Evolutionary conservation across 1,140 invertebrate species (phyloP), one percentile per base, ranked within the genome.

Genomic region (Drosophila parvula): DNA sequence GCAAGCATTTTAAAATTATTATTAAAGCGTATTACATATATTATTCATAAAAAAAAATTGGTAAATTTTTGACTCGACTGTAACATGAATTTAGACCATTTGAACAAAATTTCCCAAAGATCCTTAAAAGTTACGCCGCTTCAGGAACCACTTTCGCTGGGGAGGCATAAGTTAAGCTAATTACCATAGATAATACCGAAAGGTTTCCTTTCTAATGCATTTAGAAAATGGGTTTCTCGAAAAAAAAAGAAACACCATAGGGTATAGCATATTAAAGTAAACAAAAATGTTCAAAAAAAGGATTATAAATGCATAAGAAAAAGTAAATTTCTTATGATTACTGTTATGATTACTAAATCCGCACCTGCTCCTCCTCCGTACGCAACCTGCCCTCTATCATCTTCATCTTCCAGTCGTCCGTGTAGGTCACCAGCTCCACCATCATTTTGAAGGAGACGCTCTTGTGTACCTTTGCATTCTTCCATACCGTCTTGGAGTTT

Each of bases 281-380:
- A n/a, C n/a, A n/a, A n/a, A n/a, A n/a, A n/a, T n/a, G n/a, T n/a
- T n/a, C n/a, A 43, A 22, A 22, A 43, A 43, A 43, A 10, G 3
- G 1, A 8, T 3, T 11, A 9, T 7, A 51, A 16, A 62, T 59
- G 16, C 34, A 16, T 34, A 18, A 43, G 36, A 43, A 50, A 28
- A 16, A 34, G 28, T 22, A 34, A 1, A 6, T 36, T 28, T 41
- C 6, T 10, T 14, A 8, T 40, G 9, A 22, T 1, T 14, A 12
- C 1, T 1, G 8, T 16, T 30, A 5, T 14, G 2, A n/a, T n/a
- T n/a, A n/a, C n/a, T n/a, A n/a, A 27, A 11, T 14, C 57, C n/a
- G 22, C 32, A 88, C 83, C 84, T 88, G 84, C 22, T 88, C 80
- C 28, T 88, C 84, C 45, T 88, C 84, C 8, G 69, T 60, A 14